Evolutionary conservation across 2,113 vertebrate genomes (phyloP).

Genomic region (Camelus dromedarius): DNA sequence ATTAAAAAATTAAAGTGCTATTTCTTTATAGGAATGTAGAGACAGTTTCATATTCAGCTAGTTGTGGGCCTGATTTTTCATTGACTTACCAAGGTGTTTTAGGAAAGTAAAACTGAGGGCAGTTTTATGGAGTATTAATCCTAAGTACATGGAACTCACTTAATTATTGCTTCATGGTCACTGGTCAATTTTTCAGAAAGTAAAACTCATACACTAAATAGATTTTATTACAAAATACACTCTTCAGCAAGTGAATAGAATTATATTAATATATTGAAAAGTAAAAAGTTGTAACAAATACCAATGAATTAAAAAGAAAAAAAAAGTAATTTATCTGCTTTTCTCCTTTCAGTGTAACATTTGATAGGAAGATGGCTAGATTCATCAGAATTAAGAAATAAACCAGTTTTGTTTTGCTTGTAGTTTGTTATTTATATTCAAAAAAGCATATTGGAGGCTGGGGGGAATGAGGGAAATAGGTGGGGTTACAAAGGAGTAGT

Average conservation of each 20-base stretch:
- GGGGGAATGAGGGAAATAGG: too few relatives aligned
- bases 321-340: slow-evolving; percentile 19
- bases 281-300: background rate
- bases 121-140: background rate
- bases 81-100: background rate
- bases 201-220: background rate
- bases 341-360: background rate
- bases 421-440: background rate
- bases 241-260: background rate
- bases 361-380: background rate
- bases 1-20: background rate
- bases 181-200: background rate
- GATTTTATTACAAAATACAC: background rate
- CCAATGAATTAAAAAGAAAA: too few relatives aligned
- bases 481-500: background rate
- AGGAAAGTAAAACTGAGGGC: background rate
- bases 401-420: background rate
- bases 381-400: slow-evolving; percentile 14
- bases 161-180: background rate
- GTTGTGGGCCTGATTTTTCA: background rate
- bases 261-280: background rate
- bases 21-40: background rate
- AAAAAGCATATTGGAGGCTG: background rate
- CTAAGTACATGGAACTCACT: background rate
- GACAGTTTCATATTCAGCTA: background rate